Base-by-base conservation (phyloP, 2,888 invertebrate species). In the Drosophila neonasuta region DNA sequence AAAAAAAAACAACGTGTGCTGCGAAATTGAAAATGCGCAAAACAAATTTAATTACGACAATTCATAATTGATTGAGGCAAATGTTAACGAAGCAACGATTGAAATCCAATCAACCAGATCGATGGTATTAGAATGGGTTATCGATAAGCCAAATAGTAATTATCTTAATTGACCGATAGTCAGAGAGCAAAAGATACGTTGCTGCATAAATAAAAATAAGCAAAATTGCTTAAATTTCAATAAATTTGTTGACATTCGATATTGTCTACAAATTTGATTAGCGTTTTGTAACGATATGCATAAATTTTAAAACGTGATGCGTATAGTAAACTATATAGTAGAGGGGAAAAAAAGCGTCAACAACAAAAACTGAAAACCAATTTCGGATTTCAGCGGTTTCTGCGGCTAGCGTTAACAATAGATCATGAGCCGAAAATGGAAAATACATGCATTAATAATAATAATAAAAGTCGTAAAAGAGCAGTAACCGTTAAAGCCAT, bases 401-500 rank as follows among this genome's bases (percentile, higher is more conserved):
- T 59, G 59, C 34, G 68, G 85, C 71, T 59, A 61, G 71, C 68
- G 57, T 41, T 68, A 62, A 79, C 80, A 85, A 85, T 77, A 77
- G 80, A 82, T 82, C 77, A 77, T 64, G 61, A 62, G 64, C 61
- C 80, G 62, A 84, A 86, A 78, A 80, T 84, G 86, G 86, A 67
- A 85, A 77, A 85, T 80, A 83, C 74, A 83, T 78, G 71, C 80
- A 83, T 82, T 83, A 80, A 80, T 86, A 80, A 80, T 79, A 80
- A 82, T 83, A 85, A 80, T 80, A 86, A 80, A 83, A 77, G 84
- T 80, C 83, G 79, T 80, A 86, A 86, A 86, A 82, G 82, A 70
- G 80, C 75, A 70, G 85, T 82, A 78, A 84, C 87, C 86, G 83
- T 83, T 87, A 86, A 83, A 80, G 84, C 86, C 69, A 71, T 65